Conservation (phyloP, 2,113 vertebrate species). For the Pangasianodon gigas region DNA sequence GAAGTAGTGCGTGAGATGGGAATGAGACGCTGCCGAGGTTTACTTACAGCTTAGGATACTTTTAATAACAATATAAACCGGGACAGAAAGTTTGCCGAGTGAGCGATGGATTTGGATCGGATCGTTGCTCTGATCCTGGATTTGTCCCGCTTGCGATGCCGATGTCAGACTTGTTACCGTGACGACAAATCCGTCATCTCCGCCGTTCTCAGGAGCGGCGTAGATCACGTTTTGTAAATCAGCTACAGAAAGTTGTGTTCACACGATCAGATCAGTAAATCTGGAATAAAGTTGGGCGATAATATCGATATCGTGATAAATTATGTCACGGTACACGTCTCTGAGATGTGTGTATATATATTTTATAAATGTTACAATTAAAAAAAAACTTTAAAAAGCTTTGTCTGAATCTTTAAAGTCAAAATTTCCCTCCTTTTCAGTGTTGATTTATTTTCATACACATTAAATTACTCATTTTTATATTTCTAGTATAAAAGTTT, state of each 20-base stretch:
- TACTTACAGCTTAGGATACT: neutral
- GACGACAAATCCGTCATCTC: neutral
- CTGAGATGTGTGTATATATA: fast-evolving
- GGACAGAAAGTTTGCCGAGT: neutral
- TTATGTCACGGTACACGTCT: neutral
- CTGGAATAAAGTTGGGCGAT: neutral
- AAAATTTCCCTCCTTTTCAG: neutral
- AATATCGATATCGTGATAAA: neutral
- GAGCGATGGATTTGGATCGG: neutral
- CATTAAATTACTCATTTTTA: neutral
- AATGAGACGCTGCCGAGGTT: neutral
- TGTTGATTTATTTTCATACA: neutral
- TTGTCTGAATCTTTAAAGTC: neutral
- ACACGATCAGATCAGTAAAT: too few relatives aligned
- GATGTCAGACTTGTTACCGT: neutral
- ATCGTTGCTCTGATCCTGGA: neutral
- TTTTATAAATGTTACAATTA: neutral
- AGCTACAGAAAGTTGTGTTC: neutral
- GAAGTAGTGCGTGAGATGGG: neutral
- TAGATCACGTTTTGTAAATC: neutral
- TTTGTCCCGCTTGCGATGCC: neutral
- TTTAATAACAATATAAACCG: neutral
- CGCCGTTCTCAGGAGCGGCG: neutral
- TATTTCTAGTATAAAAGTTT: too few relatives aligned
- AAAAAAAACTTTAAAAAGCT: neutral